Conservation (phyloP, 2,888 invertebrate genomes). For the Augiades crinisus region DNA sequence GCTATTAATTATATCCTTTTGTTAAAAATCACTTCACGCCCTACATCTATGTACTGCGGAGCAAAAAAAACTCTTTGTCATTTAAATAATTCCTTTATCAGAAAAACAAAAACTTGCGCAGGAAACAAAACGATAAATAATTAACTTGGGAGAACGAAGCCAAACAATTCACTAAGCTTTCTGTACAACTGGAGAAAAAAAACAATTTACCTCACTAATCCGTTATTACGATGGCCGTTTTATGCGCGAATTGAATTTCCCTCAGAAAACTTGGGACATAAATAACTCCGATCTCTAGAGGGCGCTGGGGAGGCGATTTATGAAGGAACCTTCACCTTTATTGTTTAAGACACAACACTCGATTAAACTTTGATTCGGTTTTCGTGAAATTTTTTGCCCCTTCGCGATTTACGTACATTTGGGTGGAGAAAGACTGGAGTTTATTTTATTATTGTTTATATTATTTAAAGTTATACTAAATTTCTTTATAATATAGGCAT, state of each 20-base stretch:
- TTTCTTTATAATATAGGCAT: too few species aligned
- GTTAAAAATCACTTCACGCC: slow-evolving; percentile 19
- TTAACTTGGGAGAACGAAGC: slow-evolving; percentile 32
- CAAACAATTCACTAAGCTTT: slow-evolving; percentile 26
- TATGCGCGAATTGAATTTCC: slow-evolving; percentile 45
- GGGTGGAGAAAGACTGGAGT: too few species aligned
- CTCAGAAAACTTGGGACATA: slow-evolving; percentile 44
- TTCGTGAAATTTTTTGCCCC: not conserved
- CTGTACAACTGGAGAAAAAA: slow-evolving; percentile 31
- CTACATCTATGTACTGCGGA: not conserved
- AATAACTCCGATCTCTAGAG: slow-evolving; percentile 43
- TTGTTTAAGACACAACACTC: slow-evolving; percentile 42
- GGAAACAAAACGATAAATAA: slow-evolving; percentile 38
- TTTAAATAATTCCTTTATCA: slow-evolving; percentile 15
- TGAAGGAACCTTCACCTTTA: slow-evolving; percentile 43
- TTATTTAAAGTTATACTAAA: too few species aligned
- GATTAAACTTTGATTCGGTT: slow-evolving; percentile 36
- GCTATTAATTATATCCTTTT: slow-evolving; percentile 6
- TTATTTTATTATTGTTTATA: too few species aligned
- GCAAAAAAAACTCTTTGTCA: slow-evolving; percentile 19
- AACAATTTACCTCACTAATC: slow-evolving; percentile 44
- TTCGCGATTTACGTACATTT: too few species aligned
- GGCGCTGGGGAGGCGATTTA: slow-evolving; percentile 38
- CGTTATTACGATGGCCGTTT: slow-evolving; percentile 43
- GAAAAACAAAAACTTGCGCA: slow-evolving; percentile 14